A percentile compares a stretch with the other conserved stretches of the same genome.
phyloP scores from a whole-genome alignment of 2,888 invertebrate genomes.

The Ennomos fuscantarius region DNA sequence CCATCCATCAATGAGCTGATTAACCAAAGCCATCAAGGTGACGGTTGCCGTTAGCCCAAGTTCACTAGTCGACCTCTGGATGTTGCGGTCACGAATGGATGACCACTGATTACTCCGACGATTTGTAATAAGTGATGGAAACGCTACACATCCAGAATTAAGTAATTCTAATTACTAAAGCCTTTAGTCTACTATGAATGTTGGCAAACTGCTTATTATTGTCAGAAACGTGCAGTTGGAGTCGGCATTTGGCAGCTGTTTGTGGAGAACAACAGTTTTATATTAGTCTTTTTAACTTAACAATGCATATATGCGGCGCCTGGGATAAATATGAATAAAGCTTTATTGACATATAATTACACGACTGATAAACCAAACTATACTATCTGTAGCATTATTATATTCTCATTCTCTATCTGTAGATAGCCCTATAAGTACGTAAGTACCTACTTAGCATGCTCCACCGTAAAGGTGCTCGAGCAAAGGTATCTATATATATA shows the following conservation, averaged over 20 bases:
- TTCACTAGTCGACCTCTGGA: constrained; percentile 14
- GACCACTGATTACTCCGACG: constrained; percentile 2
- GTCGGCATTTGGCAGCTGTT: constrained; percentile 6
- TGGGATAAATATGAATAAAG: too few species aligned
- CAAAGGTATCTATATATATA: too few species aligned
- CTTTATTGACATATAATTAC: too few species aligned
- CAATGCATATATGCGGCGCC: too few species aligned
- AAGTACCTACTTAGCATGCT: too few species aligned
- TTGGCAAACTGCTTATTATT: constrained; percentile 21
- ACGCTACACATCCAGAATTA: constrained; percentile 25
- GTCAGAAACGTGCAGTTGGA: not conserved
- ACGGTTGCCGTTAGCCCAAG: constrained; percentile 13
- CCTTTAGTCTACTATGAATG: constrained; percentile 22
- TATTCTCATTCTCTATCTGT: not conserved
- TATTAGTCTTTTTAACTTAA: too few species aligned
- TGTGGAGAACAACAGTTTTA: too few species aligned
- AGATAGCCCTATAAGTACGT: not conserved
- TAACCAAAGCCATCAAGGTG: constrained; percentile 12
- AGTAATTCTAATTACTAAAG: constrained; percentile 9
- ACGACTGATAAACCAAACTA: too few species aligned
- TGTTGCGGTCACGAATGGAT: constrained; percentile 18
- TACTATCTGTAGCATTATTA: too few species aligned
- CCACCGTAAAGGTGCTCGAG: too few species aligned
- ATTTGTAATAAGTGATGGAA: constrained; percentile 11
- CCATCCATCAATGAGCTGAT: not conserved